Percentiles rank a stretch among this genome's conserved stretches.
Conservation (phyloP, 2,888 invertebrate genomes). For the Dorcus hopei region DNA sequence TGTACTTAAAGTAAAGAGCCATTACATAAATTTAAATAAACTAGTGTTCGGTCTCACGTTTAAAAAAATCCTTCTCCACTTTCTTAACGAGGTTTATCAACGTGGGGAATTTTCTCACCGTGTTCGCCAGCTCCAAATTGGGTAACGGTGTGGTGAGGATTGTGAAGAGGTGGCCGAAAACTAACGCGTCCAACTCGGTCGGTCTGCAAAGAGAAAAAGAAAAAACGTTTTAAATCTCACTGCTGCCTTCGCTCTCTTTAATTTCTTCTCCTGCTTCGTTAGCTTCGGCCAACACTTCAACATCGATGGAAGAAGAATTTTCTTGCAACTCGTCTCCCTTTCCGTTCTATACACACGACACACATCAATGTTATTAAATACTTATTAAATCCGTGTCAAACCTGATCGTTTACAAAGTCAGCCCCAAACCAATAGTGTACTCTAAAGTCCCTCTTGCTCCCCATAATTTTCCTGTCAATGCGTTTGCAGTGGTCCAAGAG, state of each 20-base stretch:
- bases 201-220: slow-evolving; percentile 64
- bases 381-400: too few species aligned
- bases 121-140: slow-evolving; percentile 75
- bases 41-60: slow-evolving; percentile 3
- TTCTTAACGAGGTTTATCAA: slow-evolving; percentile 79
- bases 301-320: too few species aligned
- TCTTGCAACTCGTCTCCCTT: too few species aligned
- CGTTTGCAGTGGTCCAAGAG: slow-evolving; percentile 26
- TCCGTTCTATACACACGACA: too few species aligned
- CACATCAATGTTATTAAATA: too few species aligned
- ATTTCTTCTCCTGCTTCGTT: too few species aligned
- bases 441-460: slow-evolving; percentile 15
- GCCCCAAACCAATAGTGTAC: neutral
- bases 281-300: too few species aligned
- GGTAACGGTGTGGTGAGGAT: slow-evolving; percentile 88
- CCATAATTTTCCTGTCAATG: slow-evolving; percentile 25
- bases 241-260: too few species aligned
- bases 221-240: neutral
- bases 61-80: slow-evolving; percentile 81
- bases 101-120: slow-evolving; percentile 71
- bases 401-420: too few species aligned
- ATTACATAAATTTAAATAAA: neutral
- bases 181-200: slow-evolving; percentile 92
- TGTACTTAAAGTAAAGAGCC: too few species aligned
- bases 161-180: slow-evolving; percentile 96